These are phyloP conservation scores for Apotomis turbidana DNA, from an alignment of 2,888 invertebrate species.

Conservation along the genomic window DNA sequence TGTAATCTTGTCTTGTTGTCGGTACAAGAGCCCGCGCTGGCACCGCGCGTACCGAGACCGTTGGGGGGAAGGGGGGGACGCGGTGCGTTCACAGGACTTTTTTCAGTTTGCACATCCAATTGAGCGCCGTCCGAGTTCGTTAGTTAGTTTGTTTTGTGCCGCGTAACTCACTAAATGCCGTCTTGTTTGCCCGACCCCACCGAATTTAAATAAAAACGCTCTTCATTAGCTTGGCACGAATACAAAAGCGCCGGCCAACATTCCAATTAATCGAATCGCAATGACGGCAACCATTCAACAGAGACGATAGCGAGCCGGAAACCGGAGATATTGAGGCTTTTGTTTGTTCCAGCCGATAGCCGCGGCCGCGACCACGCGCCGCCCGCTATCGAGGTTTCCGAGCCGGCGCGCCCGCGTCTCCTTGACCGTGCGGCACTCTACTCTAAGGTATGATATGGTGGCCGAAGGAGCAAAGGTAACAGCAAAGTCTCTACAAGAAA, in stretches of 20 bases:
- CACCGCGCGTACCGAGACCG: background rate
- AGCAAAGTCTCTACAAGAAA: too few species aligned
- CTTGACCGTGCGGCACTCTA: background rate
- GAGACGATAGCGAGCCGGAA: constrained; percentile 3
- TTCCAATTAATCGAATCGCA: background rate
- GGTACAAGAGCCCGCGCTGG: background rate
- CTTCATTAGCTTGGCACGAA: constrained; percentile 9
- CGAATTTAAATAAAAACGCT: constrained; percentile 26
- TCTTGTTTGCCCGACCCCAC: constrained; percentile 16
- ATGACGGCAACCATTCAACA: background rate
- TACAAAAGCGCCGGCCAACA: background rate
- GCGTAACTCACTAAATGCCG: constrained; percentile 22
- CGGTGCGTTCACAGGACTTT: constrained; percentile 4
- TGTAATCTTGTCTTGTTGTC: too few species aligned
- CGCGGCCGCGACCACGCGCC: background rate
- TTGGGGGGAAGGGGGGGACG: background rate
- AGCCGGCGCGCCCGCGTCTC: background rate
- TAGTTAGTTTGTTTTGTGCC: constrained; percentile 35
- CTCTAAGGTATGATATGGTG: background rate
- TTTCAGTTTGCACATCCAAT: constrained; percentile 34
- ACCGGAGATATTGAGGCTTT: background rate
- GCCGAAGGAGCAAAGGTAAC: too few species aligned
- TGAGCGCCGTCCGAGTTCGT: constrained; percentile 27
- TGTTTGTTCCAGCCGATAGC: background rate
- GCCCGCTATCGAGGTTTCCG: constrained; percentile 10